Conservation (phyloP, 1,140 invertebrate species). For the Hyphantria cunea region DNA sequence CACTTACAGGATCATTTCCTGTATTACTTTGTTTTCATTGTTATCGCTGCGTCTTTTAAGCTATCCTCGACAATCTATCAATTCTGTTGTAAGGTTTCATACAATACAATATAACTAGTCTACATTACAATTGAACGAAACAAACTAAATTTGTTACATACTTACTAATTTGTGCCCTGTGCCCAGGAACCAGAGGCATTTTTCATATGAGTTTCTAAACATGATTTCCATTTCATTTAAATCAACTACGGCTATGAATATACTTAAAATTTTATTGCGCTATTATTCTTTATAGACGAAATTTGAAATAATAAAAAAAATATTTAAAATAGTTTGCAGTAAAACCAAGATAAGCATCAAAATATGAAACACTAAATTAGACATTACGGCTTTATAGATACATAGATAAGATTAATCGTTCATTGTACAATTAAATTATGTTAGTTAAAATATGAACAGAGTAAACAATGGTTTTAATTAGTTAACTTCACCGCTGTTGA, state of each 20-base stretch:
- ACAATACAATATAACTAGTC: conserved; percentile 43
- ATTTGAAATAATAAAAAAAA: conserved; percentile 44
- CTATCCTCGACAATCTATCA: no score
- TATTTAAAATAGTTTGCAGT: conserved; percentile 30
- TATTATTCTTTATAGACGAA: conserved; percentile 57
- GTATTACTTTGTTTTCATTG: no score
- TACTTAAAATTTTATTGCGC: conserved; percentile 58
- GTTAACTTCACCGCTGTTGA: no score
- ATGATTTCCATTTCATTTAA: conserved; percentile 70
- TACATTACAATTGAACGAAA: conserved; percentile 59
- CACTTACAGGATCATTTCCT: conserved; percentile 14
- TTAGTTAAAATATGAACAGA: neutral
- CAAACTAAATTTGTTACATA: conserved; percentile 51
- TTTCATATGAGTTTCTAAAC: conserved; percentile 67
- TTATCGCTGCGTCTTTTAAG: no score
- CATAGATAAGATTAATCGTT: conserved; percentile 26
- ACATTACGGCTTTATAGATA: conserved; percentile 19
- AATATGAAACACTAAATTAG: conserved; percentile 15
- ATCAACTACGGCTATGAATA: conserved; percentile 54
- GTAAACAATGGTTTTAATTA: neutral
- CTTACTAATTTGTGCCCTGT: no score
- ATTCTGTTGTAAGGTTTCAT: conserved; percentile 5
- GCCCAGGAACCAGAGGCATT: conserved; percentile 52
- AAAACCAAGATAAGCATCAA: conserved; percentile 26
- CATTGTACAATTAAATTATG: conserved; percentile 13